Evolutionary conservation across 2,113 vertebrate genomes (phyloP), one percentile per base, ranked within the genome.

Genomic region (Nymphicus hollandicus): DNA sequence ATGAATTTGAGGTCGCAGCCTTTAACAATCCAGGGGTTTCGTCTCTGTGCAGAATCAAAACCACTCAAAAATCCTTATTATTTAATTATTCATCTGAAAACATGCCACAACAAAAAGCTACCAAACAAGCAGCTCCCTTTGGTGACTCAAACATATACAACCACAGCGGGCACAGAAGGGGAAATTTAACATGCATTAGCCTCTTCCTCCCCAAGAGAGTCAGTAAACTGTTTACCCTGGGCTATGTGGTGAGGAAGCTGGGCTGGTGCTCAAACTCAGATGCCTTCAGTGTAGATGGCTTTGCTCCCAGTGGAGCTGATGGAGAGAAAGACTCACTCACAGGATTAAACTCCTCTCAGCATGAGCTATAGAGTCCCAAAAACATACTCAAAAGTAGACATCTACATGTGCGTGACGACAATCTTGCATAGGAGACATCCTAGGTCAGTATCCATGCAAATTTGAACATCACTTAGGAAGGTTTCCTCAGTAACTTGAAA

Each of bases 41-140:
- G 6, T 82, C 73, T 60, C 65, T 65, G 14, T 60, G 39, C 43
- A 55, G 83, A 87, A 89, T 41, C 44, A 85, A 88, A 91, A 23
- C 28, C 50, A 27, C 17, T 56, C 91, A 44, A 71, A 93, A 93
- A 91, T 78, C 35, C 7, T 53, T 37, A 16, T 61, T 58, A 49
- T 88, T 89, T 58, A 87, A 91, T 87, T 91, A 91, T 89, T 93
- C 66, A 56, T 86, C 70, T 44, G 55, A 87, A 81, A 87, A 50
- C 17, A 65, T 0, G 3, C 10, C 43, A 50, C 61, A 76, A 24
- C 39, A 56, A 64, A 91, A 91, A 91, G 9, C 23, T 50, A 81
- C 15, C 50, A 31, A 73, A 60, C 20, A 55, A 11, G 17, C 43
- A 29, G 35, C 7, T 93, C n/a, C 33, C 29, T 68, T 74, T 53